Evolutionary conservation across 2,797 vertebrate species (phyloP), one percentile per base, ranked within the genome.

Genomic region (Aplochiton taeniatus): DNA sequence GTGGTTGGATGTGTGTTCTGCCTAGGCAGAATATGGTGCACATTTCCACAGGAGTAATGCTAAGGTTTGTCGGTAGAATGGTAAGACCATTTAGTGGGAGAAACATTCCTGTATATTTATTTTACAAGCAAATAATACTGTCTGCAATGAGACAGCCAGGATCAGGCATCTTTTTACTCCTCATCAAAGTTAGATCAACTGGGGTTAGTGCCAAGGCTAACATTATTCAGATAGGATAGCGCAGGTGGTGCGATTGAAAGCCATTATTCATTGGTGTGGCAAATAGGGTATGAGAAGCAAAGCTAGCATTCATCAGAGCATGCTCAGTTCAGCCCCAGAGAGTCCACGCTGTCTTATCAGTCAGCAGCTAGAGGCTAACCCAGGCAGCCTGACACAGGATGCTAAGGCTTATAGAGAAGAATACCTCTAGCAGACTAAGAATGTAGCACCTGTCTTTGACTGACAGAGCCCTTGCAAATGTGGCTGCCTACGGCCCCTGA

Each of bases 311-410:
- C 70, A 42, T 74, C 70, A 53, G 65, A 51, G 11, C 47, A 42
- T 14, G 31, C 31, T 31, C 20, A 41, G 14, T 19, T 20, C 19
- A 47, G 11, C 14, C 47, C 47, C 31, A 59, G 57, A 58, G 66
- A 52, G 47, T 11, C 11, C 45, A 48, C 0, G 7, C 12, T 31
- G 8, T 19, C 3, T n/a, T 31, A 31, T 31, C 31, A 65, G 74
- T 69, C 64, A 46, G 75, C 50, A 41, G 72, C 65, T 49, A 31
- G 8, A 69, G 65, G 53, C 46, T 52, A 42, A 64, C 0, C 1
- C 61, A 65, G 68, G 58, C 63, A 7, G 20, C 69, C 60, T 76
- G 66, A 85, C 81, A 74, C 77, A 70, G 49, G 11, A 58, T 72
- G 70, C 74, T 83, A 70, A 70, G 44, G 51, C 31, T 52, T 47